These are phyloP conservation scores for Palythoa caribaeorum DNA, from an alignment of 92 coral and sea anemone genomes.

Conservation along the genomic window DNA sequence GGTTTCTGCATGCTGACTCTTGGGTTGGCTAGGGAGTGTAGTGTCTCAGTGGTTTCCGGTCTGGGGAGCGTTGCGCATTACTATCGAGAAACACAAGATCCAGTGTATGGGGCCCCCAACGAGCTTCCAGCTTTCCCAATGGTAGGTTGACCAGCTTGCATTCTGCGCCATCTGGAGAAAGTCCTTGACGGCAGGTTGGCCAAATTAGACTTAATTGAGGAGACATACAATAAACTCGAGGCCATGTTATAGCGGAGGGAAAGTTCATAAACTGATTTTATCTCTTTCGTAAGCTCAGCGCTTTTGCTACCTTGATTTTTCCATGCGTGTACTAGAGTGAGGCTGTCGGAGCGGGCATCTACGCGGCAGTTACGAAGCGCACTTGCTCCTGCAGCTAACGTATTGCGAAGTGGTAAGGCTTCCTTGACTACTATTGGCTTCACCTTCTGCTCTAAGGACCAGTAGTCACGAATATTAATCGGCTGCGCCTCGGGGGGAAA, in stretches of 20 bases:
- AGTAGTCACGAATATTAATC: slow-evolving; percentile 64
- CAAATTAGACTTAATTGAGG: no score
- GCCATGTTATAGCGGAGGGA: no score
- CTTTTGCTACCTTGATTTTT: slow-evolving; percentile 73
- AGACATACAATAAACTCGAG: no score
- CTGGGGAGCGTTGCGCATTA: background rate
- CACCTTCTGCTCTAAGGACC: slow-evolving; percentile 38
- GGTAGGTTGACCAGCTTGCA: background rate
- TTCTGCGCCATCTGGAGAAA: no score
- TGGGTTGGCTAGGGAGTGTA: slow-evolving; percentile 63
- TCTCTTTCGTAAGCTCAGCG: slow-evolving; percentile 53
- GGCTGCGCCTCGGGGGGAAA: slow-evolving; percentile 49
- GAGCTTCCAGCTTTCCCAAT: background rate
- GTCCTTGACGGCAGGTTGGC: no score
- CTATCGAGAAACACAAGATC: slow-evolving; percentile 30
- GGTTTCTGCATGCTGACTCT: slow-evolving; percentile 27
- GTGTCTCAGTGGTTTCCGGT: slow-evolving; percentile 48
- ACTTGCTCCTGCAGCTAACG: slow-evolving; percentile 54
- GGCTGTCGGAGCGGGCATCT: slow-evolving; percentile 70
- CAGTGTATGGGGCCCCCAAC: slow-evolving; percentile 39
- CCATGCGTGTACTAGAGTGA: slow-evolving; percentile 70
- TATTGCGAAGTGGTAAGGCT: slow-evolving; percentile 67
- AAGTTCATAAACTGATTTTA: no score
- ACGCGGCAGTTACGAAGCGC: slow-evolving; percentile 62
- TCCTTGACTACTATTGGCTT: slow-evolving; percentile 71